A percentile compares a stretch with the other conserved stretches of the same genome.
Evolutionary conservation across 1,140 invertebrate genomes (phyloP).

Genomic region (Aphelenchoides avenae): DNA sequence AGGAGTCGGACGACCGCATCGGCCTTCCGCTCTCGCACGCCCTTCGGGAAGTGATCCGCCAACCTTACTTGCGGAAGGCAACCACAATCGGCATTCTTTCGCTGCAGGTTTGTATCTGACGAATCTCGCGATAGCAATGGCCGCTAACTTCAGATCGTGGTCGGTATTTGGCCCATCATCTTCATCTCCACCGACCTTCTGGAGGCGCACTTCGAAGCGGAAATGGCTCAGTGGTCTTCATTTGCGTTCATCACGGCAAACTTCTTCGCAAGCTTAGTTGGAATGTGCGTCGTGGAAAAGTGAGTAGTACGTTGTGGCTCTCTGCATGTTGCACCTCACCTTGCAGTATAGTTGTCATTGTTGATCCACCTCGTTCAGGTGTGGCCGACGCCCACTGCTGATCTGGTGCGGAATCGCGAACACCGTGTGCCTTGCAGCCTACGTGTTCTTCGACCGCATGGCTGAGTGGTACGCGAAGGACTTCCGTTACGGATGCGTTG

Average conservation of each 20-base stretch:
- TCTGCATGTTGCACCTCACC: background rate
- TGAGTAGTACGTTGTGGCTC: slow-evolving; percentile 3
- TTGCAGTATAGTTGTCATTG: background rate
- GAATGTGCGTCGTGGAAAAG: slow-evolving; percentile 39
- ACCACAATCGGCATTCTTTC: slow-evolving; percentile 40
- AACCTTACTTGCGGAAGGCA: slow-evolving; percentile 43
- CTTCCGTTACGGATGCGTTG: slow-evolving; percentile 50
- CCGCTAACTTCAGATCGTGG: slow-evolving; percentile 33
- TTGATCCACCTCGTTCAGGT: slow-evolving; percentile 27
- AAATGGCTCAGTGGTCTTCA: slow-evolving; percentile 42
- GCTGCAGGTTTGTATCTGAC: slow-evolving; percentile 21
- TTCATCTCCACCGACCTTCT: slow-evolving; percentile 51
- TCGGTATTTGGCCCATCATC: slow-evolving; percentile 53
- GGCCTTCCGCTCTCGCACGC: slow-evolving; percentile 29
- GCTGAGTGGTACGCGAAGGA: slow-evolving; percentile 17
- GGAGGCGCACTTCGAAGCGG: slow-evolving; percentile 41
- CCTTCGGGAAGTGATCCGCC: slow-evolving; percentile 31
- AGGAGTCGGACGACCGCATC: slow-evolving; percentile 28
- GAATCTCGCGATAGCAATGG: background rate
- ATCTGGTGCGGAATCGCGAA: slow-evolving; percentile 49
- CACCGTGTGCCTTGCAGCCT: slow-evolving; percentile 39
- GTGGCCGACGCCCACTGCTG: slow-evolving; percentile 45
- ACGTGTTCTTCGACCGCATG: slow-evolving; percentile 50
- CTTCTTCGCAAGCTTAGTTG: slow-evolving; percentile 41
- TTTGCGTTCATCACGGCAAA: slow-evolving; percentile 48